phyloP scores from a whole-genome alignment of 92 coral and sea anemone genomes.

The Umimayanthus chanpuru region DNA sequence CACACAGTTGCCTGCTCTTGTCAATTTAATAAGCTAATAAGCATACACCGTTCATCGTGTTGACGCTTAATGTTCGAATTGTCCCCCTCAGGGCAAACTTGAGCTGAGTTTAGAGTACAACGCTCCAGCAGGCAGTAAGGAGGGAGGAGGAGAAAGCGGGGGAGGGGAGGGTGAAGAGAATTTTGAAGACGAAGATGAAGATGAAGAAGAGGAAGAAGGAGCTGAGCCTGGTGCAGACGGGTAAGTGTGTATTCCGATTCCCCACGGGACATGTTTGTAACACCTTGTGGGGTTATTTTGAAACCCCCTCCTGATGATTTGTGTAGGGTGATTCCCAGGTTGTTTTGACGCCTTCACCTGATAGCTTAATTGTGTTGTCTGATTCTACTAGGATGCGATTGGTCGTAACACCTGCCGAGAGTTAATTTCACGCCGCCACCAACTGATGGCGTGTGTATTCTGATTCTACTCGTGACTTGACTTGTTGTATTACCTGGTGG shows the following conservation, averaged over 20 bases:
- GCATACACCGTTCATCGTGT: not conserved
- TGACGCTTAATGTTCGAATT: not conserved
- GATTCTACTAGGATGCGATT: no score
- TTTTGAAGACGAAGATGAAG: not conserved
- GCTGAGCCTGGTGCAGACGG: slow-evolving; percentile 2
- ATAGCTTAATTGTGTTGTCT: not conserved
- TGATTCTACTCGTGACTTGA: not conserved
- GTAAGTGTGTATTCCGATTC: not conserved
- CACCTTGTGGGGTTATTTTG: not conserved
- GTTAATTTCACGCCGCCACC: not conserved
- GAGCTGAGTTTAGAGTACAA: slow-evolving; percentile 19
- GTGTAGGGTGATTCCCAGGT: not conserved
- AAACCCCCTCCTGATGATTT: not conserved
- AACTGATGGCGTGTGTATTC: no score
- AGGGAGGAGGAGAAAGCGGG: not conserved
- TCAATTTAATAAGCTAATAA: not conserved
- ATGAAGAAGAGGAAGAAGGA: slow-evolving; percentile 19
- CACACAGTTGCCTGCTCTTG: not conserved
- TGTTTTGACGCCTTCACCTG: not conserved
- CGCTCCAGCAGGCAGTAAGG: slow-evolving; percentile 24
- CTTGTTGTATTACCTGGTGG: not conserved
- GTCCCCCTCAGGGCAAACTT: slow-evolving; percentile 20
- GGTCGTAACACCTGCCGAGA: not conserved
- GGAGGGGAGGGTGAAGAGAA: not conserved
- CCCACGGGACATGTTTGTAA: not conserved